A percentile compares a stretch with the other conserved stretches of the same genome.
These are phyloP conservation scores for Ametastegia equiseti DNA, from an alignment of 2,888 invertebrate species.

Conservation along the genomic window DNA sequence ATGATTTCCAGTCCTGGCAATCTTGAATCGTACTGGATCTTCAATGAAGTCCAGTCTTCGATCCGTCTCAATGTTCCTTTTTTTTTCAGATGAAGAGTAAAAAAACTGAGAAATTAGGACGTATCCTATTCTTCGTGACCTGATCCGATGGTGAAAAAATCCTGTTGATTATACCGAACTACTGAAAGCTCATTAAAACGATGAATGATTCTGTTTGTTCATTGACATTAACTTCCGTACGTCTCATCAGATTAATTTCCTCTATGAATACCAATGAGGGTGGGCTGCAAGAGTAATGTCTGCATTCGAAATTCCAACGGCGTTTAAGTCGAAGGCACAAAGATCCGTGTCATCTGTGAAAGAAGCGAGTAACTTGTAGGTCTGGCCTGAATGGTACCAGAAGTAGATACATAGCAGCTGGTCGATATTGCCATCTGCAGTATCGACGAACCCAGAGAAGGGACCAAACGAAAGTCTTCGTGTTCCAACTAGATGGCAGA, in stretches of 20 bases:
- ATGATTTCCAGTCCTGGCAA: no score
- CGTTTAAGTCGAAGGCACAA: background rate
- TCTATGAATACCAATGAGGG: background rate
- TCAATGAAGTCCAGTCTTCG: no score
- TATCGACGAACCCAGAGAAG: background rate
- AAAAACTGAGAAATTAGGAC: background rate
- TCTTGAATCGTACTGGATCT: no score
- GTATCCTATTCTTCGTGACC: background rate
- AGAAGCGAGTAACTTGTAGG: background rate
- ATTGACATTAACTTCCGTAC: background rate
- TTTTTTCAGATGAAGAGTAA: no score
- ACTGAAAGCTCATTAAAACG: no score
- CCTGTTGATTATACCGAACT: background rate
- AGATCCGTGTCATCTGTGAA: constrained; percentile 3
- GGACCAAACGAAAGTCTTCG: background rate
- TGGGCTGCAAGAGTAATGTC: background rate
- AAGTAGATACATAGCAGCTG: background rate
- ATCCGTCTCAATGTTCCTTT: no score
- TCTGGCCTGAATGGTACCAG: background rate
- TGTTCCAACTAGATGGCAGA: constrained; percentile 59
- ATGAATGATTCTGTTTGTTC: background rate
- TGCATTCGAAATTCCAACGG: background rate
- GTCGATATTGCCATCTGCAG: constrained; percentile 58
- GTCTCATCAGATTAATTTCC: background rate
- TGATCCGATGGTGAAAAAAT: background rate